Evolutionary conservation across 2,797 vertebrate species (phyloP).

Genomic region (Hozukius guyotensis): DNA sequence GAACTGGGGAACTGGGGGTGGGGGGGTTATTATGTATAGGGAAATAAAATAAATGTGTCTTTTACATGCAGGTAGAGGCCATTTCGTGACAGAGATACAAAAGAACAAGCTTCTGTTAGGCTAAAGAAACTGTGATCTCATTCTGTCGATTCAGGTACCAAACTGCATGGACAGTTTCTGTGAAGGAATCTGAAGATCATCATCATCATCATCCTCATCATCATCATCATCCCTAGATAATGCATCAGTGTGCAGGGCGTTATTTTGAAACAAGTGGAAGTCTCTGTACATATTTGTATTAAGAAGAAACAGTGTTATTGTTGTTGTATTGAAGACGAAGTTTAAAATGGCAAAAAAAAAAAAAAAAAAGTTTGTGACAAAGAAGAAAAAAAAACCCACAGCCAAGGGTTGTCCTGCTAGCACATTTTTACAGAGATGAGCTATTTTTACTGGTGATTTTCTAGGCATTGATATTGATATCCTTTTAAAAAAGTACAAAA

Average conservation of each 20-base stretch:
- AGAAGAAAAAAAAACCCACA: constrained; percentile 67
- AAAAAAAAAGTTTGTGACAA: constrained; percentile 73
- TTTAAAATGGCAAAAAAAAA: constrained; percentile 57
- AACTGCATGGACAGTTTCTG: constrained; percentile 77
- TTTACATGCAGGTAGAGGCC: constrained; percentile 49
- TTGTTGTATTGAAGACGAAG: constrained; percentile 82
- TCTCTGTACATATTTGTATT: constrained; percentile 88
- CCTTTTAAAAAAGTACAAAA: constrained; percentile 81
- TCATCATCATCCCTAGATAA: constrained; percentile 64
- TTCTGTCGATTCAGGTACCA: constrained; percentile 82
- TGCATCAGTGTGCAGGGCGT: constrained; percentile 84
- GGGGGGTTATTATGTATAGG: constrained; percentile 15
- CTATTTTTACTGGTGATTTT: constrained; percentile 90
- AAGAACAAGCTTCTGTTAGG: constrained; percentile 45
- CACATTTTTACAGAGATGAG: constrained; percentile 87
- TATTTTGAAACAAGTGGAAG: constrained; percentile 81
- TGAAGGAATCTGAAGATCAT: constrained; percentile 67
- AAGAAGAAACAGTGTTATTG: constrained; percentile 82
- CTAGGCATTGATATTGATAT: constrained; percentile 81
- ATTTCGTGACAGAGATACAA: constrained; percentile 59
- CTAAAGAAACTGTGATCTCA: constrained; percentile 83
- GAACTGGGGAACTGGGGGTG: not conserved
- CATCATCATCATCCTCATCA: constrained; percentile 22
- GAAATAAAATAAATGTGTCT: constrained; percentile 52
- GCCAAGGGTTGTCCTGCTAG: constrained; percentile 85